Base-by-base conservation (phyloP, 2,113 vertebrate genomes). In the Thalassoma bifasciatum region DNA sequence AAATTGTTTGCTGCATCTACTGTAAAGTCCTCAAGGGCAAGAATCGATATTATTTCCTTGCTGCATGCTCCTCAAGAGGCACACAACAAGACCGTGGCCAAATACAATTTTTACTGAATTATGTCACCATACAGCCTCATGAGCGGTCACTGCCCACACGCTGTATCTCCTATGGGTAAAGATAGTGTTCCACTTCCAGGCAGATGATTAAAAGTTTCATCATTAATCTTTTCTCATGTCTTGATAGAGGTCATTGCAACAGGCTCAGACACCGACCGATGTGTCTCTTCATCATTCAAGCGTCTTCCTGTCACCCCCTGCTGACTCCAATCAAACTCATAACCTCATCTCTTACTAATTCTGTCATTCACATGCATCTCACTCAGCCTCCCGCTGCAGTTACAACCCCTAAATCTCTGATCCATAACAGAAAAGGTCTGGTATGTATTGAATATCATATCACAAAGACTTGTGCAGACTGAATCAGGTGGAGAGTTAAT, bases 241-340 rank as follows among this genome's bases (percentile, higher is more conserved):
- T n/a, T n/a, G n/a, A n/a, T n/a, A n/a, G 24, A 60, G 10, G 36
- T 77, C 22, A 5, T 44, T 8, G 1, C 9, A 5, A 23, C 49
- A 57, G 26, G 56, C 53, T 62, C 37, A 68, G 16, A 51, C 58
- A 61, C 49, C 60, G 46, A 71, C 14, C 24, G 49, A 19, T 44
- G 56, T 46, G 44, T 46, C 5, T 46, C 44, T 46, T 3, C 44
- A 16, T 46, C 44, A 46, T 46, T 46, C 40, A 38, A n/a, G 4
- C 26, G 66, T 49, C n/a, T 57, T 61, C 42, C 56, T 26, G 52
- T 72, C 76, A 44, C 71, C 70, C 83, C 51, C 57, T 44, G 34
- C 82, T 73, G 59, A 9, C 58, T 46, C 11, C 62, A 47, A 14
- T 68, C n/a, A 36, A 49, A 62, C 8, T 30, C 10, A 9, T 16